phyloP scores from a whole-genome alignment of 1,140 invertebrate species.

The Drosophila punjabiensis region DNA sequence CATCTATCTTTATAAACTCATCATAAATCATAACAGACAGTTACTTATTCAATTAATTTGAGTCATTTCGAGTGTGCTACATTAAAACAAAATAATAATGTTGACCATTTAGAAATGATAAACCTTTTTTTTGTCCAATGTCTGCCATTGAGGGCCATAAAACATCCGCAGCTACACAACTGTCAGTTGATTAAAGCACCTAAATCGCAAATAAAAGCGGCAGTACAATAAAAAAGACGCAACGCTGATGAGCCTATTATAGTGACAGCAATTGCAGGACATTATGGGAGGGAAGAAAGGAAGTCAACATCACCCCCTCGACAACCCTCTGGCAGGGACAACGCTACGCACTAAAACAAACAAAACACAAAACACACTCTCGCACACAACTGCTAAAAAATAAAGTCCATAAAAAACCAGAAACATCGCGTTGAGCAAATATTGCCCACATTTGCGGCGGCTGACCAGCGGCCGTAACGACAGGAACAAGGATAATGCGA shows the following conservation, averaged over 20 bases:
- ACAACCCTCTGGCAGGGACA: constrained; percentile 19
- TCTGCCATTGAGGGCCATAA: constrained; percentile 33
- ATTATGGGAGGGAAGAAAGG: constrained; percentile 13
- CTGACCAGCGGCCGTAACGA: constrained; percentile 65
- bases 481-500: constrained; percentile 67
- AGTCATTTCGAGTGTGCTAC: background rate
- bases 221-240: constrained; percentile 62
- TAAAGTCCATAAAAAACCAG: constrained; percentile 70
- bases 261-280: constrained; percentile 57
- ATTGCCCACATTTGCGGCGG: constrained; percentile 62
- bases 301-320: constrained; percentile 40
- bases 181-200: constrained; percentile 77
- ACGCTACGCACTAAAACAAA: constrained; percentile 61
- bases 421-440: constrained; percentile 53
- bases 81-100: background rate
- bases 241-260: constrained; percentile 77
- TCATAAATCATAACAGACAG: background rate
- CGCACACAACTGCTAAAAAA: constrained; percentile 77
- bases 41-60: background rate
- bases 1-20: background rate
- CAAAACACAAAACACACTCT: constrained; percentile 39
- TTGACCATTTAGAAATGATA: background rate
- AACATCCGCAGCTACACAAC: constrained; percentile 47
- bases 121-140: background rate
- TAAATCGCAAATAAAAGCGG: constrained; percentile 54